Evolutionary conservation across 2,113 vertebrate genomes (phyloP), one percentile per base, ranked within the genome.

Genomic region (Megaleporinus macrocephalus): DNA sequence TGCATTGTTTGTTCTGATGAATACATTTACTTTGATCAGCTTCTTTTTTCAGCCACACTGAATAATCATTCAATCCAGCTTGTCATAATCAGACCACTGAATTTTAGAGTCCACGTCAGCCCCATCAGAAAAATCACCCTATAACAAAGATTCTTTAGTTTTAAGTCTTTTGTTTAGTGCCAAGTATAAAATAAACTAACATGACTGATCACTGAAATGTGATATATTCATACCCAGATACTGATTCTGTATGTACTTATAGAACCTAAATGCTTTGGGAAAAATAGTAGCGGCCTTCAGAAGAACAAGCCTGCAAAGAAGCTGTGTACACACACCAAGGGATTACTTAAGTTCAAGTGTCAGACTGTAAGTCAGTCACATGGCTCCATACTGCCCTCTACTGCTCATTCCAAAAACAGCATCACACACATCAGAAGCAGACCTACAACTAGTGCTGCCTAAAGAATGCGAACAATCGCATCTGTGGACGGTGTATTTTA

Each of bases 331-430:
- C 24, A 47, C 22, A 24, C 55, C n/a, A 41, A 12, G 30, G 26
- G 30, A 44, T 44, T 47, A 26, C 33, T 62, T 18, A 16, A 68
- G 47, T 18, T 47, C 30, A 22, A 71, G 5, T 62, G 1, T 12
- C 26, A 29, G 26, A 18, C 44, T 78, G 30, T 22, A 36, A 1
- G 33, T 53, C 41, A 41, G 80, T 57, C 47, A 75, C 20, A 62
- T 26, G 2, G 22, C 53, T 18, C 70, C 47, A 74, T 6, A 74
- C 51, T 68, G 70, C 75, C 75, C 41, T 61, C 79, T 84, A 59
- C 27, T 63, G 81, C 18, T 41, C 57, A 24, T 61, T 77, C 29
- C 4, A 26, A 70, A 18, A 26, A 69, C 49, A 53, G n/a, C 22
- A 20, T 1, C n/a, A 78, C n/a, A 57, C 66, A 44, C 22, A 70